phyloP scores from a whole-genome alignment of 1,140 invertebrate genomes.

The Theocolax elegans region DNA sequence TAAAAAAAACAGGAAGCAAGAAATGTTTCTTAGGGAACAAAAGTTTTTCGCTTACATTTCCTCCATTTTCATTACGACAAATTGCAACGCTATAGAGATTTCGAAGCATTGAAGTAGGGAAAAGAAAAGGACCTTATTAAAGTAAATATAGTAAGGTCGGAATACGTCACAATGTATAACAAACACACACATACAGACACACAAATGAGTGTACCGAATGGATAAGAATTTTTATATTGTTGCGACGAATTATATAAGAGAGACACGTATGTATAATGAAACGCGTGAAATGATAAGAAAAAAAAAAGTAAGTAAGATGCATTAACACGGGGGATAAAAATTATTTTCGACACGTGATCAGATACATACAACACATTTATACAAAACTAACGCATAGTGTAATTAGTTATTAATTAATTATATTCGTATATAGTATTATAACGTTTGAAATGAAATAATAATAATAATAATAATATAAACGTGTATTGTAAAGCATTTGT shows the following conservation, averaged over 20 bases:
- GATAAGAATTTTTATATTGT: too few relatives aligned
- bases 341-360: slow-evolving; percentile 32
- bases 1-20: slow-evolving; percentile 9
- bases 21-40: neutral
- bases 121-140: neutral
- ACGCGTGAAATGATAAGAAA: too few relatives aligned
- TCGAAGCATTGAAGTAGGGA: neutral
- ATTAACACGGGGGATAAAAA: neutral
- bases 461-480: slow-evolving; percentile 11
- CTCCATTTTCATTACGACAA: slow-evolving; percentile 10
- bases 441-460: slow-evolving; percentile 30
- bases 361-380: slow-evolving; percentile 41
- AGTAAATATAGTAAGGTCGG: too few relatives aligned
- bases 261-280: too few relatives aligned
- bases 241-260: too few relatives aligned
- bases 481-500: slow-evolving; percentile 54
- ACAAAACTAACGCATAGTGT: slow-evolving; percentile 42
- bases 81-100: neutral
- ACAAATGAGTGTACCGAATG: too few relatives aligned
- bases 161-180: neutral
- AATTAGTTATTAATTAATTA: slow-evolving; percentile 40
- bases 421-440: slow-evolving; percentile 44
- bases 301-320: slow-evolving; percentile 5
- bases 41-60: neutral
- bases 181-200: too few relatives aligned